phyloP scores from a whole-genome alignment of 2,888 invertebrate species.

The Achlya flavicornis region DNA sequence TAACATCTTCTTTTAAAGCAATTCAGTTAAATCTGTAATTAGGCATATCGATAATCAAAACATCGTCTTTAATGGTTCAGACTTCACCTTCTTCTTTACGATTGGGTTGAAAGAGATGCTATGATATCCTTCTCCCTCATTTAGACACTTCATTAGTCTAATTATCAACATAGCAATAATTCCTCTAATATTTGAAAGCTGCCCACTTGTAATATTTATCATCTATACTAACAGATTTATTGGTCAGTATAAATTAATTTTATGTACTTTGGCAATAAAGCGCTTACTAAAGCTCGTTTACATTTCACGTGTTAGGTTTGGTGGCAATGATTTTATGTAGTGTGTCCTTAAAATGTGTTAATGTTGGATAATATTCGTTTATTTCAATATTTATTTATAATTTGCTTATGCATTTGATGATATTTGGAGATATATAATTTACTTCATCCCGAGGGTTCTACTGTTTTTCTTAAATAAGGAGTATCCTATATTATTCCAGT shows the following conservation, averaged over 20 bases:
- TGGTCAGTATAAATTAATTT: conserved; percentile 50
- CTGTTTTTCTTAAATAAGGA: no score
- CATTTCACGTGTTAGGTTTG: conserved; percentile 9
- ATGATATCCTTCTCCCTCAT: neutral
- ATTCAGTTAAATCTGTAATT: neutral
- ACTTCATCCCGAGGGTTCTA: no score
- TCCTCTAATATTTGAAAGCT: neutral
- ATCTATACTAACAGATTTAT: conserved; percentile 46
- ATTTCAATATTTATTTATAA: neutral
- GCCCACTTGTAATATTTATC: conserved; percentile 35
- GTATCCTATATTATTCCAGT: no score
- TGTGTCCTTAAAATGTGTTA: neutral
- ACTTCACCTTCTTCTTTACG: no score
- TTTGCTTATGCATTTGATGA: neutral
- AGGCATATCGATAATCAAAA: neutral
- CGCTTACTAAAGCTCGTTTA: conserved; percentile 7
- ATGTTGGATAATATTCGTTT: neutral
- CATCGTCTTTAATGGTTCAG: no score
- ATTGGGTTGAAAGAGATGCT: no score
- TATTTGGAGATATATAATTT: neutral
- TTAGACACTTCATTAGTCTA: neutral
- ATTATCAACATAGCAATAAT: conserved; percentile 1
- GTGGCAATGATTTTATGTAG: conserved; percentile 1
- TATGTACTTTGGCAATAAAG: conserved; percentile 46
- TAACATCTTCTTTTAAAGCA: neutral